Conservation (phyloP, 2,797 vertebrate species). For the Onychomys torridus region DNA sequence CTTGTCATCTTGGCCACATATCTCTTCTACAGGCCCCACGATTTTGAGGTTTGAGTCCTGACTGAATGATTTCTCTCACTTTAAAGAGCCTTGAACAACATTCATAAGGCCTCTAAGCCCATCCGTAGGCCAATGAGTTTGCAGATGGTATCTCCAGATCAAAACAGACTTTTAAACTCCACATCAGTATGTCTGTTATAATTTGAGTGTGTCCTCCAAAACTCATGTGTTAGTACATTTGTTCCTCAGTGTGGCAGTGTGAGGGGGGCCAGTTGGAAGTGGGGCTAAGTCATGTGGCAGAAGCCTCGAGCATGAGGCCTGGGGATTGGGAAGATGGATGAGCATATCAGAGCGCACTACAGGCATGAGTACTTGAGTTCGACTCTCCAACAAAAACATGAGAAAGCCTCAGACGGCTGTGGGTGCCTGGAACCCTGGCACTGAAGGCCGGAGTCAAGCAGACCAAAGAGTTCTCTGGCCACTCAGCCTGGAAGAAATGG, state of each 20-base stretch:
- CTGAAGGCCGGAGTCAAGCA: background rate
- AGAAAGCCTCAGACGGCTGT: background rate
- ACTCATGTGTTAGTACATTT: background rate
- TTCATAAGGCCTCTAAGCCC: background rate
- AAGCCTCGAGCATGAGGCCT: background rate
- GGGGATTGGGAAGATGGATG: background rate
- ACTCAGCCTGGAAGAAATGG: background rate
- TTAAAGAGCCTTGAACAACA: background rate
- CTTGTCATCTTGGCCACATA: background rate
- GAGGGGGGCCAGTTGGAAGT: too few species aligned
- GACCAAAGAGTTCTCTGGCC: background rate
- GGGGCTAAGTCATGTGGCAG: background rate
- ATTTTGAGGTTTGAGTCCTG: background rate
- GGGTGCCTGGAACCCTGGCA: background rate
- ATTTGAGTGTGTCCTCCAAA: background rate
- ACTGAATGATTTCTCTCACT: background rate
- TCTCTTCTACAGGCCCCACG: background rate
- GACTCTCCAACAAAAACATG: background rate
- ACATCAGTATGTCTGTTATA: background rate
- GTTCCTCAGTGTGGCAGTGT: background rate
- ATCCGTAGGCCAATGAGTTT: background rate
- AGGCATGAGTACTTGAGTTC: background rate
- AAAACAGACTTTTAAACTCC: conserved; percentile 32
- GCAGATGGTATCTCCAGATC: background rate
- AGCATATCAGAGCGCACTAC: background rate